Base-by-base conservation (phyloP, 2,888 invertebrate species). In the Zhuqinia jingwanae region DNA sequence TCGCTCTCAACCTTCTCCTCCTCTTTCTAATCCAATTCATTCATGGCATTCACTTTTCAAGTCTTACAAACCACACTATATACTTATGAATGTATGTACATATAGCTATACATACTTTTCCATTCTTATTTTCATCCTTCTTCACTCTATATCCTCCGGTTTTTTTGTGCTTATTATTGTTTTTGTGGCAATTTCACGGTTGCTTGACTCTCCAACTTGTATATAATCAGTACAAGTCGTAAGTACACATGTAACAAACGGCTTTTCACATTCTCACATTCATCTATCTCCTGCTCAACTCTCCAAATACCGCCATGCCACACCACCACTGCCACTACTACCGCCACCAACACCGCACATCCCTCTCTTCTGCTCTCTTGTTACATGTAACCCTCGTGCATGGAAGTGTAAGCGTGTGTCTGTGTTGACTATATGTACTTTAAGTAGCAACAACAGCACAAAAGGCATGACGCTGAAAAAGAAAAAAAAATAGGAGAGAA, bases 161-260 rank as follows among this genome's bases (percentile, higher is more conserved):
- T 53, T 60, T 63, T 78, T 79, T 58, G n/a, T 81, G 73, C 68
- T 73, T 60, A 60, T 81, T 73, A 73, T 81, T 85, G 84, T 85
- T 85, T 85, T 85, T 78, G 84, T 84, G 84, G 76, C 85, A 85
- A 85, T 85, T 85, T 85, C 85, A 85, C 73, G 85, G 85, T 73
- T 85, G 79, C 79, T 85, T 85, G 85, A 79, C 79, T 78, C 79
- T 78, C 47, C 78, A 84, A 75, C 75, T 75, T 75, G 75, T 75
- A 53, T 75, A 56, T 75, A 80, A 68, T 79, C 78, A 63, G 50
- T 75, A 75, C 75, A 75, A 56, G 75, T 75, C 22, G 53, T 53
- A 75, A 75, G 53, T 77, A 60, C 58, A 60, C 60, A 77, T 77
- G 77, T 77, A 77, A 60, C 60, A 58, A 77, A 77, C 60, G 47